phyloP scores from a whole-genome alignment of 1,140 invertebrate genomes.

The Caerostris extrusa region DNA sequence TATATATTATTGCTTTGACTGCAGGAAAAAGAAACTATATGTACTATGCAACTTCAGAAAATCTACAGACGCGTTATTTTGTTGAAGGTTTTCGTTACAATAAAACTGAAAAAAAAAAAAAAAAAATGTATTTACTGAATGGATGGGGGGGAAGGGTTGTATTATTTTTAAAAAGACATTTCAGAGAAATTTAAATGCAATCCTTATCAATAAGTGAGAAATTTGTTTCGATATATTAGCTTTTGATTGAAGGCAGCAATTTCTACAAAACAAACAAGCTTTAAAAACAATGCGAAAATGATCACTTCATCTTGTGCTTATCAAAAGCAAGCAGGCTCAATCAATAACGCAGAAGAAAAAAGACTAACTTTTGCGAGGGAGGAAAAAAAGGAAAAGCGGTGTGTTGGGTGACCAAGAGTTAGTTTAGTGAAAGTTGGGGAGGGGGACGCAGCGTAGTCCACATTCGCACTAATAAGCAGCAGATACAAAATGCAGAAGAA shows the following conservation, averaged over 20 bases:
- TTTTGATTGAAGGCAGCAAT: too few species aligned
- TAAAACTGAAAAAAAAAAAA: too few species aligned
- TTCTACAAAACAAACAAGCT: too few species aligned
- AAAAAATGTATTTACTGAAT: too few species aligned
- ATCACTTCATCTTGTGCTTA: not conserved
- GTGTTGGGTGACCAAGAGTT: constrained; percentile 8
- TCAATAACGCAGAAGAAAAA: not conserved
- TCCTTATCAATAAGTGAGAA: too few species aligned
- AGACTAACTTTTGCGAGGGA: not conserved
- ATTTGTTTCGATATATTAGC: too few species aligned
- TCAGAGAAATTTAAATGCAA: too few species aligned
- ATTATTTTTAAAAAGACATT: too few species aligned
- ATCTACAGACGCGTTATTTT: too few species aligned
- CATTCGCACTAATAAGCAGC: constrained; percentile 56
- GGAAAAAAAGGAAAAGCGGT: not conserved
- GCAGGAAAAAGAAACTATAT: not conserved
- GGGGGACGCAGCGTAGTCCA: not conserved
- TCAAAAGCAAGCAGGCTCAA: not conserved
- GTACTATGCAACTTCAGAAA: too few species aligned
- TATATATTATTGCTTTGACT: not conserved
- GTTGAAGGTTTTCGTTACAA: too few species aligned
- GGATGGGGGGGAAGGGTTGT: too few species aligned
- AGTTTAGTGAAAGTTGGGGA: not conserved
- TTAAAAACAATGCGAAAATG: not conserved
- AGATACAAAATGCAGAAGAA: constrained; percentile 62